phyloP scores from a whole-genome alignment of 2,888 invertebrate genomes.

The Hypercompe scribonia region DNA sequence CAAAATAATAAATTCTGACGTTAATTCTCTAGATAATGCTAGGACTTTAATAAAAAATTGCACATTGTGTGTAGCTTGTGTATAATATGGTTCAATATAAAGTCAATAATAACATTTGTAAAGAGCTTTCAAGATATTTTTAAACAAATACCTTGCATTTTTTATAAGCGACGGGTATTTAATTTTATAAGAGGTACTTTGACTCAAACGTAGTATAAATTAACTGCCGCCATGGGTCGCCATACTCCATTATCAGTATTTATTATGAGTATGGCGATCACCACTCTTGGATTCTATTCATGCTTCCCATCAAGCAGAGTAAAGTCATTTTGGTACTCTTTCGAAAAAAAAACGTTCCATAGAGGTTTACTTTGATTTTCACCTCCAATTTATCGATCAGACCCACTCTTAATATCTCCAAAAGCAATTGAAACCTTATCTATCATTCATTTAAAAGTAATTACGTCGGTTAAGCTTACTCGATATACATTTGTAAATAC shows the following conservation, averaged over 20 bases:
- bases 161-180: neutral
- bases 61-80: neutral
- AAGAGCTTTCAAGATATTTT: neutral
- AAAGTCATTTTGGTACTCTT: too few relatives aligned
- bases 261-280: too few relatives aligned
- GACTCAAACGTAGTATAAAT: too few relatives aligned
- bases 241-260: too few relatives aligned
- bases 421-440: neutral
- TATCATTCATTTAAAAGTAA: conserved; percentile 7
- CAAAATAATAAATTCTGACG: conserved; percentile 23
- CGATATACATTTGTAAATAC: conserved; percentile 27
- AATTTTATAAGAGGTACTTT: neutral
- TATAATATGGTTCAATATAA: conserved; percentile 7
- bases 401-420: neutral
- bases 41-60: conserved; percentile 26
- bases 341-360: too few relatives aligned
- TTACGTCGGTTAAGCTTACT: conserved; percentile 18
- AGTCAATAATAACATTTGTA: neutral
- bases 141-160: neutral
- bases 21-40: conserved; percentile 23
- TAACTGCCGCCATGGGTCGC: too few relatives aligned
- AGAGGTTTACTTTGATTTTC: neutral
- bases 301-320: too few relatives aligned
- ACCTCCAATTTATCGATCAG: neutral
- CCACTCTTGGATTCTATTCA: too few relatives aligned